Base-by-base conservation (phyloP, 2,888 invertebrate species). In the Caenorhabditis sp. region DNA sequence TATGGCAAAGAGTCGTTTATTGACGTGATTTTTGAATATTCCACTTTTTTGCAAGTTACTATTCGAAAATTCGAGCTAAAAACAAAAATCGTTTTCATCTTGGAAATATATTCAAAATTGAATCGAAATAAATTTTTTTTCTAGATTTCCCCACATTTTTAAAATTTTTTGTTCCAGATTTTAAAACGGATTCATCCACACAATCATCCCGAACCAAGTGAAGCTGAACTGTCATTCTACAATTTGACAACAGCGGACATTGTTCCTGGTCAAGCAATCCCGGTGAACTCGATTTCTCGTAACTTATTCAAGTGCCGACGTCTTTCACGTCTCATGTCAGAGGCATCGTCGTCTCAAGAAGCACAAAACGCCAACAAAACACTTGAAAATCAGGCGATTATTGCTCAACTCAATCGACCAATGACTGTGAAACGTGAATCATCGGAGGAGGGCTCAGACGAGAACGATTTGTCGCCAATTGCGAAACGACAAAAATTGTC, bases 171-270 rank as follows among this genome's bases (percentile, higher is more conserved):
- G 4, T 50, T 50, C 21, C 53, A 63, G 53, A 68, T 73, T 56
- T 43, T 68, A 0, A 58, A 63, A 27, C 63, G 59, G 25, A 31
- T 73, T 23, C 68, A 73, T 59, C 65, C 64, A 20, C 73, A 73
- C 26, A 73, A 68, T 31, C 73, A 73, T 62, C 38, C 23, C 0
- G 58, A 31, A 23, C 68, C 73, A n/a, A n/a, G 59, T 20, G 59
- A 57, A 1, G 65, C 61, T 21, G 73, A 73, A 60, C 25, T 73
- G 36, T 58, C 65, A 26, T 68, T 73, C 14, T 73, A 73, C 50
- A 49, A 49, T 12, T n/a, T 59, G 20, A 36, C 10, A n/a, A 4
- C 23, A 17, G 25, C 12, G 1, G 5, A 49, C 1, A 25, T 43
- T 7, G 17, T n/a, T 3, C 25, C 59, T 10, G 23, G n/a, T 43